Base-by-base conservation (phyloP, 2,888 invertebrate genomes). In the Odontocolon sp. region DNA sequence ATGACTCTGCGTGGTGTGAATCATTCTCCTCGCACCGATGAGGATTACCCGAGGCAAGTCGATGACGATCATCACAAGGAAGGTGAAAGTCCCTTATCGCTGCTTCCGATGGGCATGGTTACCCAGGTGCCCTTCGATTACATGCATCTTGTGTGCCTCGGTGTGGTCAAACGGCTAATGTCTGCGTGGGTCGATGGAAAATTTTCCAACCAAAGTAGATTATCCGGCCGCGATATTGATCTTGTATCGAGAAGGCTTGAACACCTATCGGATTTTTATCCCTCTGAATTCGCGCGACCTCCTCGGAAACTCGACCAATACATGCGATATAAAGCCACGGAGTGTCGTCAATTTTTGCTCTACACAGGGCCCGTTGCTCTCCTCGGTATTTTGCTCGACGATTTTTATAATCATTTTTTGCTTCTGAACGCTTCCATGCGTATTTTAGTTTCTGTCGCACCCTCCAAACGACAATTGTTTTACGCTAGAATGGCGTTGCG, bases 281-380 rank as follows among this genome's bases (percentile, higher is more conserved):
- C 72, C 14, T 31, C 18, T 14, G 66, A 73, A 40, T 57, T 61
- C 14, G 33, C 73, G 9, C 47, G 67, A n/a, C 33, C 16, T 16
- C 68, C 74, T 2, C 11, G 26, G 40, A 28, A 28, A 11, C 33
- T 74, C 6, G 38, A 52, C n/a, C 18, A 28, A 21, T 61, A 38
- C 40, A 18, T 21, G 11, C 9, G 36, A 8, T 50, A 84, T 50
- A 84, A 84, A 68, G 81, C 81, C 5, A 83, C 85, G 1, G 81
- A 84, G 66, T 77, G 79, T 54, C 68, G 84, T 3, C 75, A 79
- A 36, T 78, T 84, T 33, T 64, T 84, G 3, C 42, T 83, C n/a
- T 85, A 83, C 64, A 73, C 78, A 21, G 83, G 50, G 2, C 73
- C 81, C 16, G 76, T 77, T 14, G 80, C 81, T 9, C 50, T 84